These are phyloP conservation scores for Chionis minor DNA, from an alignment of 2,113 vertebrate species.

Conservation along the genomic window DNA sequence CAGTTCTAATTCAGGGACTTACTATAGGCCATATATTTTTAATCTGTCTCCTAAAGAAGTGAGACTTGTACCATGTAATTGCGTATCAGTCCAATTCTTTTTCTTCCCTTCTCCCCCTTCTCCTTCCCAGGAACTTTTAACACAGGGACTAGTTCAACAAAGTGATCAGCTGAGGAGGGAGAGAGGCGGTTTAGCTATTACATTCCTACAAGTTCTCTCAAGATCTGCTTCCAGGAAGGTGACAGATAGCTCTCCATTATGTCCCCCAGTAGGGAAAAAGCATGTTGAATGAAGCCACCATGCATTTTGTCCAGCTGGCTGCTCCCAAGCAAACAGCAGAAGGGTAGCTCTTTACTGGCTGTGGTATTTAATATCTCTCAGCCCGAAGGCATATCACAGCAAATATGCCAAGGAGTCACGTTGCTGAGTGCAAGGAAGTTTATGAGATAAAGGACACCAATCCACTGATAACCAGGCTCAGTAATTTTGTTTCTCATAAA, in stretches of 20 bases:
- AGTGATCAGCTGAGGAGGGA: background rate
- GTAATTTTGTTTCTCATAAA: background rate
- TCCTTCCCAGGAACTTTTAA: background rate
- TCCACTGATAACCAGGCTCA: background rate
- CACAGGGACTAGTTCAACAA: background rate
- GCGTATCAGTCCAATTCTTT: background rate
- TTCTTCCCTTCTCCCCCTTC: background rate
- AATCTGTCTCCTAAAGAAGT: background rate
- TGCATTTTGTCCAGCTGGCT: background rate
- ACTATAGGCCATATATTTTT: background rate
- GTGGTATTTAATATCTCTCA: background rate
- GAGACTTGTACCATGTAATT: background rate
- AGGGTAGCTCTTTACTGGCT: background rate
- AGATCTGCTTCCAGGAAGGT: background rate
- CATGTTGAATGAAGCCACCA: background rate
- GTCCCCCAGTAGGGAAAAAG: background rate
- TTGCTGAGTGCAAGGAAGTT: background rate
- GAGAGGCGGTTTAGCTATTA: background rate
- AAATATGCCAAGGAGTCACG: background rate
- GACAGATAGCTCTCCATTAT: background rate
- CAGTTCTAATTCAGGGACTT: background rate
- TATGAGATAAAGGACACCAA: background rate
- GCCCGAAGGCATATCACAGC: background rate
- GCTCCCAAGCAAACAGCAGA: background rate
- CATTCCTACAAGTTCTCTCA: background rate